Conservation (phyloP, 2,113 vertebrate species). For the Cryptotis parvus region DNA sequence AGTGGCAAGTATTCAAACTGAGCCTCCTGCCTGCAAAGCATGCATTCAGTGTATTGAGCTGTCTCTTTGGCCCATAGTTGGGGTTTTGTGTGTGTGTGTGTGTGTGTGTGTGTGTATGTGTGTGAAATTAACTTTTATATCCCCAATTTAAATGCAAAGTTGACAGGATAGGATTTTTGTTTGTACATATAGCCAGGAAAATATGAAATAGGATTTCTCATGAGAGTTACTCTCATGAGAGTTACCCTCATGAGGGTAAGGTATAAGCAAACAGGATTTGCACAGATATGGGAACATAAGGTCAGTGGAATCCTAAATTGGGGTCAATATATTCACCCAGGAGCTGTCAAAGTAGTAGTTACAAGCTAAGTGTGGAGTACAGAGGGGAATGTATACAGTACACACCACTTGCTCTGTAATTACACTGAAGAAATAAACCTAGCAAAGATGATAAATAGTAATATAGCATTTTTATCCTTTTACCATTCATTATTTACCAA, state of each 20-base stretch:
- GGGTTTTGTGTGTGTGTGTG: no score
- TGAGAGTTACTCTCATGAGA: slow-evolving; percentile 3
- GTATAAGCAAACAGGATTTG: background rate
- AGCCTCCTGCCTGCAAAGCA: no score
- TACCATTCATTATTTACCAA: slow-evolving; percentile 4
- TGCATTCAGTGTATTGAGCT: no score
- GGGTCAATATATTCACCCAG: slow-evolving; percentile 2
- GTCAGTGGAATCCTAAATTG: background rate
- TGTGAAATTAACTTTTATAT: no score
- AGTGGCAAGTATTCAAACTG: no score
- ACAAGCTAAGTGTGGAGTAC: background rate
- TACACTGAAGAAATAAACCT: background rate
- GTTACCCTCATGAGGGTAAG: slow-evolving; percentile 8
- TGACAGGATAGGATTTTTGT: slow-evolving; percentile 16
- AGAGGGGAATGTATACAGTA: background rate
- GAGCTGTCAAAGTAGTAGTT: background rate
- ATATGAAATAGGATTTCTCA: background rate
- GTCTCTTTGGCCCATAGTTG: no score
- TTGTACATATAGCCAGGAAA: background rate
- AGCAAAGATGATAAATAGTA: background rate
- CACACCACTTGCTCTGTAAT: background rate
- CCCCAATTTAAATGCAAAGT: slow-evolving; percentile 6
- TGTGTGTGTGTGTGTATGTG: no score
- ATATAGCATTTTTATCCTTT: background rate
- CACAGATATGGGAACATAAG: background rate